phyloP scores from a whole-genome alignment of 2,797 vertebrate genomes.

The Anolis apletophallus region DNA sequence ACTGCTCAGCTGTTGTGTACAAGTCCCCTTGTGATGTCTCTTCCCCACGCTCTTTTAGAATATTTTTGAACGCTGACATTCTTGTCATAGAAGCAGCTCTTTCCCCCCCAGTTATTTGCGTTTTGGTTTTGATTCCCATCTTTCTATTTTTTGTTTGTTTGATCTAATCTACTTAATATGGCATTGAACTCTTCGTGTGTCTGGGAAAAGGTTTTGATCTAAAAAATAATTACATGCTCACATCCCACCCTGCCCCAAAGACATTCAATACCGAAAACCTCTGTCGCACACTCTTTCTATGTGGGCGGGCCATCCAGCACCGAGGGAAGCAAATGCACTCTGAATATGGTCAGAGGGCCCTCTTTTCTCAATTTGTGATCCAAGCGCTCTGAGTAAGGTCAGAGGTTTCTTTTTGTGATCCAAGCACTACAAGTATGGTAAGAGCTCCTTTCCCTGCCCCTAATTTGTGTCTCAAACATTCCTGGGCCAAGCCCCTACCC shows the following conservation, averaged over 20 bases:
- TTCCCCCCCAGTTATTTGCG: background rate
- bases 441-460: no score
- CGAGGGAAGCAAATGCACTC: background rate
- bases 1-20: background rate
- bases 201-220: background rate
- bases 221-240: background rate
- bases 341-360: background rate
- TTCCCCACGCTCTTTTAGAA: background rate
- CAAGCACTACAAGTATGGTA: no score
- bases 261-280: background rate
- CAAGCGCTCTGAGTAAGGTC: background rate
- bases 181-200: background rate
- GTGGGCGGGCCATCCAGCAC: background rate
- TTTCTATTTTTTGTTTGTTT: background rate
- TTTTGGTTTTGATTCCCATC: background rate
- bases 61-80: background rate
- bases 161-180: background rate
- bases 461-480: no score
- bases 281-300: no score
- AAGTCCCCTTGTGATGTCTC: background rate
- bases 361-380: background rate
- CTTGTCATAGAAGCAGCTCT: background rate
- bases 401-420: no score
- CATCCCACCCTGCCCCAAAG: background rate
- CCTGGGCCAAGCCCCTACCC: no score